Base-by-base conservation (phyloP, 2,888 invertebrate species). In the Euplexia lucipara region DNA sequence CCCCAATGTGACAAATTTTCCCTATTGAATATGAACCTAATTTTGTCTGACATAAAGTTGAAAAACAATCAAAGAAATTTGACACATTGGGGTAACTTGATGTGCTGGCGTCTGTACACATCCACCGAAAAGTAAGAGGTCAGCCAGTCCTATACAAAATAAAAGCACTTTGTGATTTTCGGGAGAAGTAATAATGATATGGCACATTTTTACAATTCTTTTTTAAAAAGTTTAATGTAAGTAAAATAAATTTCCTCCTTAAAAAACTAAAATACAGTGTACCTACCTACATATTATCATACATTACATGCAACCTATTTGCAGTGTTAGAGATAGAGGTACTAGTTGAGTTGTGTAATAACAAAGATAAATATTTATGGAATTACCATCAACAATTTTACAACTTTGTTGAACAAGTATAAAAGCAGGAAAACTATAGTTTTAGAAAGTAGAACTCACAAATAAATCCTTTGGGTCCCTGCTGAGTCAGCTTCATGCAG, bases 401-500 rank as follows among this genome's bases (percentile, higher is more conserved):
- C 2, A 16, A 30, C 8, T 45, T 47, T 18, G 16, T 26, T 30
- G 8, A 14, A 44, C 7, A 39, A 39, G 22, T 35, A 22, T 5
- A 10, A 4, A 49, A 18, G n/a, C 14, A n/a, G 10, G 0, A 39
- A 16, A 26, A 34, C 0, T 18, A 20, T 3, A 45, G 9, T 32
- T 4, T n/a, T 12, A 5, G 3, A 30, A 20, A 26, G 7, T 20
- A 32, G 0, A 10, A 97, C 98, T 97, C 96, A 99, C 99, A 99
- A 86, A 99, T 98, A 88, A 98, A 99, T 74, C 98, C 98, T 89
- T 97, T 97, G 0, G 99, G 99, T 65, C 99, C 98, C 89, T 99
- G 99, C 84, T 98, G 98, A 1, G 98, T 98, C 26, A 98, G 96
- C 95, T 99, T 99, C 96, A 99, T 98, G 90, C 99, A 99, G 91